Conservation (phyloP, 2,797 vertebrate genomes). For the Ateles fusciceps region DNA sequence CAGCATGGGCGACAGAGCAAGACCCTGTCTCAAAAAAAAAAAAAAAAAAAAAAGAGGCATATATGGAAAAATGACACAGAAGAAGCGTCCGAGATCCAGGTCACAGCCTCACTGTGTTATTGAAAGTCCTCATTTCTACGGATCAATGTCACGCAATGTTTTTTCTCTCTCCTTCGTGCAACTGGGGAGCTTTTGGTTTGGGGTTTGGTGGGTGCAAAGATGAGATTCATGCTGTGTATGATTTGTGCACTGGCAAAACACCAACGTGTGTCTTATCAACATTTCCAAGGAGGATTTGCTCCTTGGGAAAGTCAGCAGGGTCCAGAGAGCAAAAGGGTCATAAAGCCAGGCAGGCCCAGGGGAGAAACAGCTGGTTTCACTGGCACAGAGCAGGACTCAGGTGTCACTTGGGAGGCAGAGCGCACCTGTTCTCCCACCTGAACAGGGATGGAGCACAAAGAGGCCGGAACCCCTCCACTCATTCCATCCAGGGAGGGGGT, state of each 20-base stretch:
- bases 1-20: no score
- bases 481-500: neutral
- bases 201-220: neutral
- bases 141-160: rapidly evolving
- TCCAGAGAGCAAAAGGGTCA: conserved; percentile 48
- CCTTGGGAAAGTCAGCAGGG: neutral
- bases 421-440: neutral
- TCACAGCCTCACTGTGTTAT: no score
- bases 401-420: neutral
- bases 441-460: neutral
- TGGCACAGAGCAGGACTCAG: neutral
- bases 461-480: neutral
- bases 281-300: neutral
- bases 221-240: neutral
- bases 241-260: neutral
- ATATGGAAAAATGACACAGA: neutral
- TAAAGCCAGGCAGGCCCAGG: neutral
- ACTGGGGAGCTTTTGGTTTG: neutral
- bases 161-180: neutral
- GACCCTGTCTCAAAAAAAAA: no score
- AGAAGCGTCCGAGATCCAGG: rapidly evolving
- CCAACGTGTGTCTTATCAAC: conserved; percentile 25
- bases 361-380: neutral
- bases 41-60: no score
- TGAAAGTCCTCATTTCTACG: rapidly evolving